phyloP scores from a whole-genome alignment of 2,113 vertebrate genomes.

The Dunckerocampus dactyliophorus region DNA sequence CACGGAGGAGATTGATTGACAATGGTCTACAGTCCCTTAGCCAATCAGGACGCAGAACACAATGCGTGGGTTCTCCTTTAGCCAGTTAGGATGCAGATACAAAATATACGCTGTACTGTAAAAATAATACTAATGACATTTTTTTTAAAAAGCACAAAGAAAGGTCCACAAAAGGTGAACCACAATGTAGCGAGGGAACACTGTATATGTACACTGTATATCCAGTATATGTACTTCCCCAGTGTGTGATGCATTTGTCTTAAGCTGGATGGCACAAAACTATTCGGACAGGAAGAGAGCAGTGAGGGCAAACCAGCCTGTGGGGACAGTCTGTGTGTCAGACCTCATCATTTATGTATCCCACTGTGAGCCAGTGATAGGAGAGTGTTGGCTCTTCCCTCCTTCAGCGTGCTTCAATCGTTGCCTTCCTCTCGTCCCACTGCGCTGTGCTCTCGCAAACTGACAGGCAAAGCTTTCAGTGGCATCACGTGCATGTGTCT shows the following conservation, averaged over 20 bases:
- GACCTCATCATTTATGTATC: constrained; percentile 30
- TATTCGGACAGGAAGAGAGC: constrained; percentile 25
- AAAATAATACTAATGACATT: too few relatives aligned
- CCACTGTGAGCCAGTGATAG: constrained; percentile 15
- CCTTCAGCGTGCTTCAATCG: constrained; percentile 41
- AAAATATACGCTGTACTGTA: too few relatives aligned
- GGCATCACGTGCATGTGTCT: not conserved
- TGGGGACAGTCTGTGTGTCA: constrained; percentile 35
- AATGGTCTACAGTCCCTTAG: too few relatives aligned
- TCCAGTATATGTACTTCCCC: not conserved
- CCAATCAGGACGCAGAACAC: too few relatives aligned
- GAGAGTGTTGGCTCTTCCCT: not conserved
- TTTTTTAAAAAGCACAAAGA: too few relatives aligned
- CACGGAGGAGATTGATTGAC: too few relatives aligned
- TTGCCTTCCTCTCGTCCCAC: constrained; percentile 8
- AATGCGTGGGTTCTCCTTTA: too few relatives aligned
- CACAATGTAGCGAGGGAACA: too few relatives aligned
- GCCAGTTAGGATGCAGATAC: too few relatives aligned
- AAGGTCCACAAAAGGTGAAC: too few relatives aligned
- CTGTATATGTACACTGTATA: too few relatives aligned
- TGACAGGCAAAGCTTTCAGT: not conserved
- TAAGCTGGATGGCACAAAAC: constrained; percentile 15
- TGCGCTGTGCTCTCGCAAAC: constrained; percentile 10
- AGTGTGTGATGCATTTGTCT: constrained; percentile 15
- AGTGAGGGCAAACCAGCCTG: constrained; percentile 8